Evolutionary conservation across 2,113 vertebrate species (phyloP).

Genomic region (Grammomys dolichurus): DNA sequence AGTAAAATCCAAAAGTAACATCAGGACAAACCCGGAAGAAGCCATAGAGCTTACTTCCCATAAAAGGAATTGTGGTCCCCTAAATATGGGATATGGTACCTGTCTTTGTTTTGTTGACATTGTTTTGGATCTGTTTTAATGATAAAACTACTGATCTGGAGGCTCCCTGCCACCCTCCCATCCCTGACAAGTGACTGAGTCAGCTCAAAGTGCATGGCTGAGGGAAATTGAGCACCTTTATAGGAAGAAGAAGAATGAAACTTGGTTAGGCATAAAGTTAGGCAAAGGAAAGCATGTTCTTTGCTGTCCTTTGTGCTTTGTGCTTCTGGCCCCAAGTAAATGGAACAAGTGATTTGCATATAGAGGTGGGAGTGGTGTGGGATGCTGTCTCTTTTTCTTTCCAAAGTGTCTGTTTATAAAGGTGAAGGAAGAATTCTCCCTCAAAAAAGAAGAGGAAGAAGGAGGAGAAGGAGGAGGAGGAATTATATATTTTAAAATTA

Average conservation of each 20-base stretch:
- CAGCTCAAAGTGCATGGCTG: neutral
- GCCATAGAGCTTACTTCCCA: neutral
- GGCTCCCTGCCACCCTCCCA: no score
- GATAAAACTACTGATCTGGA: neutral
- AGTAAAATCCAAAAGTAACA: neutral
- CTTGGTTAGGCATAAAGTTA: neutral
- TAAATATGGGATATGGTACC: neutral
- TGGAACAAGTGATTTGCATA: neutral
- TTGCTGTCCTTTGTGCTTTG: neutral
- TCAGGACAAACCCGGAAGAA: neutral
- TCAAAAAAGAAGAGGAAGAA: neutral
- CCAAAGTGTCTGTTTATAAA: neutral
- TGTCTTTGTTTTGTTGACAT: neutral
- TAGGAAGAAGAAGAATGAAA: neutral
- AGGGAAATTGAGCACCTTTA: neutral
- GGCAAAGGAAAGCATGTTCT: neutral
- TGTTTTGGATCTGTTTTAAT: neutral
- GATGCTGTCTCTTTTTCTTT: neutral
- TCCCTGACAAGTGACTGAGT: neutral
- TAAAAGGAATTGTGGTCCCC: neutral
- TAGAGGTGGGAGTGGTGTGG: fast-evolving
- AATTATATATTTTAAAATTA: neutral
- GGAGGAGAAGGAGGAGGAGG: neutral
- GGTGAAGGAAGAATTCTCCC: neutral
- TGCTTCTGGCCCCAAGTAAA: neutral